These are phyloP conservation scores for Pollicipes pollicipes DNA, from an alignment of 1,140 invertebrate genomes.

Conservation along the genomic window DNA sequence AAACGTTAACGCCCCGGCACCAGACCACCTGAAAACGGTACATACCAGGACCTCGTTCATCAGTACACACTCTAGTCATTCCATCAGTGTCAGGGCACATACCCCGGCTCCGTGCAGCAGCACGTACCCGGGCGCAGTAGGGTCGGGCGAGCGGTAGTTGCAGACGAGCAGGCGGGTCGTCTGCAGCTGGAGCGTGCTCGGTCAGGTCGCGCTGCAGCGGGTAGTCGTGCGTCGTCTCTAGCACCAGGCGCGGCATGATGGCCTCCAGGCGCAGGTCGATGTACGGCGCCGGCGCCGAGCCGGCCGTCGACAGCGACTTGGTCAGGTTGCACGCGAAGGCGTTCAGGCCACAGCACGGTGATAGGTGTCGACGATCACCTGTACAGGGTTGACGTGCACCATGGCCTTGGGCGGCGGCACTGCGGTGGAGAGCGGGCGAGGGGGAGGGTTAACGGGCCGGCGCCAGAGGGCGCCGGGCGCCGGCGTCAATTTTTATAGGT, in stretches of 20 bases:
- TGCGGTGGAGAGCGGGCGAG: conserved; percentile 23
- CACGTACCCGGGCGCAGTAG: conserved; percentile 25
- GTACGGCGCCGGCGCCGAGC: conserved; percentile 38
- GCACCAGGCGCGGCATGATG: conserved; percentile 45
- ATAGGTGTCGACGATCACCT: conserved; percentile 63
- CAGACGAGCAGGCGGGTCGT: conserved; percentile 57
- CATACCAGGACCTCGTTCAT: no score
- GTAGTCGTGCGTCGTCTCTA: conserved; percentile 10
- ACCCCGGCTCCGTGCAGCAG: no score
- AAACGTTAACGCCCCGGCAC: no score
- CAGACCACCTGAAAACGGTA: no score
- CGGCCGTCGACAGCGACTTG: not conserved
- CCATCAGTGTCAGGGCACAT: no score
- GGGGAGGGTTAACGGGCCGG: no score
- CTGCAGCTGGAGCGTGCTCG: conserved; percentile 59
- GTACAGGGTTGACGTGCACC: conserved; percentile 70
- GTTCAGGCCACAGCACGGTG: conserved; percentile 78
- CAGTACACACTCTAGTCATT: no score
- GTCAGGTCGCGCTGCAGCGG: conserved; percentile 56
- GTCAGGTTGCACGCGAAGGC: conserved; percentile 70
- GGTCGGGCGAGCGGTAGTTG: conserved; percentile 40
- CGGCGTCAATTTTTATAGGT: no score
- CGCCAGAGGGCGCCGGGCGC: no score
- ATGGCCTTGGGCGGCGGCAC: conserved; percentile 85
- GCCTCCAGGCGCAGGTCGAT: conserved; percentile 74